Conservation (phyloP, 2,888 invertebrate genomes). For the Hanleya hanleyi region DNA sequence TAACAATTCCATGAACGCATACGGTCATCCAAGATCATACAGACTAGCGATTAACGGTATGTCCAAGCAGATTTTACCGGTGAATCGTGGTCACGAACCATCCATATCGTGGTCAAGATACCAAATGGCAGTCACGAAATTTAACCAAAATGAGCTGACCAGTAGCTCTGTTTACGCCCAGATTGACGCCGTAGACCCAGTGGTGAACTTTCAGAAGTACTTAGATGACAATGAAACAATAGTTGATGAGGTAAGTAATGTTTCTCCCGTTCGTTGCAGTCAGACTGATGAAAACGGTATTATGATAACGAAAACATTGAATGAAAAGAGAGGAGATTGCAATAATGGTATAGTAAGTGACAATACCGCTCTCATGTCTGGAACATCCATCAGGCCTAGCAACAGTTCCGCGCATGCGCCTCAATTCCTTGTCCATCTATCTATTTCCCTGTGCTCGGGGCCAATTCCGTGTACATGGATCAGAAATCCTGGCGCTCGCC, state of each 20-base stretch:
- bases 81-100: slow-evolving; percentile 45
- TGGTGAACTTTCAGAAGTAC: slow-evolving; percentile 47
- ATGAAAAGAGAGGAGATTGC: too few species aligned
- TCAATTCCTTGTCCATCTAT: too few species aligned
- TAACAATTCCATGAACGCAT: slow-evolving; percentile 32
- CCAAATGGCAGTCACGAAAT: slow-evolving; percentile 49
- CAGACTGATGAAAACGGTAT: too few species aligned
- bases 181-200: slow-evolving; percentile 47
- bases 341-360: too few species aligned
- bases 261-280: too few species aligned
- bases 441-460: too few species aligned
- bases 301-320: too few species aligned
- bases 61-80: slow-evolving; percentile 51
- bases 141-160: slow-evolving; percentile 46
- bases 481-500: too few species aligned
- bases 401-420: too few species aligned
- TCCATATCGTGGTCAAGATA: slow-evolving; percentile 60
- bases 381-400: too few species aligned
- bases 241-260: slow-evolving; percentile 50
- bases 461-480: too few species aligned
- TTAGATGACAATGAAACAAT: slow-evolving; percentile 51
- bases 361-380: too few species aligned
- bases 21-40: slow-evolving; percentile 49
- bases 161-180: slow-evolving; percentile 54
- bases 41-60: slow-evolving; percentile 49